Evolutionary conservation across 1,140 invertebrate species (phyloP), one percentile per base, ranked within the genome.

Genomic region (Brachionus calyciflorus): DNA sequence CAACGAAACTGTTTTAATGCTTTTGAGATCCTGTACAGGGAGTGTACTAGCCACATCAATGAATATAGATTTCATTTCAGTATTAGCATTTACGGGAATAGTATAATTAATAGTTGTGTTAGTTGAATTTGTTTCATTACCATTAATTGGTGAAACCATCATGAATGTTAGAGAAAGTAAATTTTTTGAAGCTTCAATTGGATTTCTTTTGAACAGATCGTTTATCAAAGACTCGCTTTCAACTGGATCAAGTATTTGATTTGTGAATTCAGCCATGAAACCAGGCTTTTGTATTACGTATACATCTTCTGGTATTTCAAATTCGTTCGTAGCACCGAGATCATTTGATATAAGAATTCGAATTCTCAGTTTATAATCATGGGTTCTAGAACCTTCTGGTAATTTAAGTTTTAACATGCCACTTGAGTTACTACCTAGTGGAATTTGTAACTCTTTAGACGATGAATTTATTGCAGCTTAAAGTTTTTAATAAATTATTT

Each of bases 101-200:
- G 33, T 60, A 3, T 28, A 33, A 60, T 60, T 60, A 12, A 37
- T 3, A 7, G 33, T 60, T n/a, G 26, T 37, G 37, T 60, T 60
- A 4, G 55, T 40, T 7, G 55, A 60, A 33, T 60, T 60, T 5
- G 55, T 60, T 12, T 2, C 26, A 37, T 37, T 60, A 37, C 30
- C 6, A 30, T 60, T n/a, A n/a, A 60, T 17, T 10, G 10, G 30
- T 17, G 55, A 5, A 19, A 17, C 33, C 1, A 60, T 60, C 55
- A 60, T 60, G 3, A 60, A 37, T 1, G 55, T 60, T 17, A 60
- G 37, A 17, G 55, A 60, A n/a, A 60, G 26, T 7, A 60, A 21
- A 60, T 60, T 60, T 60, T 60, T 60, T 21, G 55, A 60, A 60
- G 55, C 37, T 41, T 60, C 55, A 12, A 60, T 21, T 37, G 10